Evolutionary conservation across 2,888 invertebrate species (phyloP).

Genomic region (Smittia aterrima): DNA sequence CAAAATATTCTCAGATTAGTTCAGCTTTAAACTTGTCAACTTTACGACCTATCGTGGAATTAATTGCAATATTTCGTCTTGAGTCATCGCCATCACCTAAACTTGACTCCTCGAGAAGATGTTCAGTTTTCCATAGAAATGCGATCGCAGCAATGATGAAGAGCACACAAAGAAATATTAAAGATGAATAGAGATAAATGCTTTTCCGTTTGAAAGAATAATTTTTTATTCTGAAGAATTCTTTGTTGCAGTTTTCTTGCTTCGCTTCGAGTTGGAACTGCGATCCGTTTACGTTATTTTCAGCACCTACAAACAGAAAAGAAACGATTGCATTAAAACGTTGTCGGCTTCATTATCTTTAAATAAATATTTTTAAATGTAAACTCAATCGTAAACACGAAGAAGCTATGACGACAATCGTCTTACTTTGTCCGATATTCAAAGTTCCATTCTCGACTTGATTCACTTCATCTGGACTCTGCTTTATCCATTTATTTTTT

Average conservation of each 20-base stretch:
- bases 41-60: conserved; percentile 52
- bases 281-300: not conserved
- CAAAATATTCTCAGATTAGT: not conserved
- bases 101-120: not conserved
- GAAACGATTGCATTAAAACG: not conserved
- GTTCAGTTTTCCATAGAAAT: not conserved
- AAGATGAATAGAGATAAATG: too few species aligned
- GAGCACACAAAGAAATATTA: not conserved
- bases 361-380: too few species aligned
- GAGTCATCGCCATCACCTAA: conserved; percentile 53
- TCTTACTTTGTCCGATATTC: conserved; percentile 22
- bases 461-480: conserved; percentile 44
- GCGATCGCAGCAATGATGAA: not conserved
- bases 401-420: too few species aligned
- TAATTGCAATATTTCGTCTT: conserved; percentile 53
- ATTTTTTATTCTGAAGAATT: not conserved
- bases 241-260: not conserved
- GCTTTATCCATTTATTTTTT: conserved; percentile 44
- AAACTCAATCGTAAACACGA: too few species aligned
- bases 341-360: not conserved
- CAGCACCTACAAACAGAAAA: conserved; percentile 13
- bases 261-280: conserved; percentile 10
- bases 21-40: not conserved
- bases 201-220: not conserved
- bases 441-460: not conserved